Evolutionary conservation across 2,797 vertebrate genomes (phyloP).

Genomic region (Pangasius mekongensis): DNA sequence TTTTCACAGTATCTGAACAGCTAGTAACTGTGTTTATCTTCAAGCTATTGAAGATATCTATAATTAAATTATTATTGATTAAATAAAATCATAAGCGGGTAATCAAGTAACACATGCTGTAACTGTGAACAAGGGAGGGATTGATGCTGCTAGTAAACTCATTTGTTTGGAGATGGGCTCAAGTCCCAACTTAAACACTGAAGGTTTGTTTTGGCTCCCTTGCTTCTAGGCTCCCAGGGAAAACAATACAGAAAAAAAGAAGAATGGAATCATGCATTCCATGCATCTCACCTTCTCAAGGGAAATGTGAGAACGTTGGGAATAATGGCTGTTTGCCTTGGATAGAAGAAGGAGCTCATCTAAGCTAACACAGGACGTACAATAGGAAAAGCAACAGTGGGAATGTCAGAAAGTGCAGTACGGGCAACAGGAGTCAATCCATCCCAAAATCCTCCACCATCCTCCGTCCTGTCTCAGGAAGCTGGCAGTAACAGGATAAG

Average conservation of each 20-base stretch:
- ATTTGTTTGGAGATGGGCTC: slow-evolving; percentile 58
- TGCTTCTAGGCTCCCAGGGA: slow-evolving; percentile 39
- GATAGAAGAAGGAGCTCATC: slow-evolving; percentile 25
- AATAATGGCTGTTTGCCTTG: slow-evolving; percentile 16
- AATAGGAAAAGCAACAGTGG: slow-evolving; percentile 19
- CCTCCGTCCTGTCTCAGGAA: slow-evolving; percentile 49
- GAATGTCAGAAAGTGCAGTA: slow-evolving; percentile 16
- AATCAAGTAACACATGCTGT: background rate
- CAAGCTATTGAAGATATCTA: background rate
- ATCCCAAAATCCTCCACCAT: slow-evolving; percentile 30
- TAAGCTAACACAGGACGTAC: slow-evolving; percentile 4
- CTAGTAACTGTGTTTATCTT: background rate
- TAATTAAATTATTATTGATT: background rate
- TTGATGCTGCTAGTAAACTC: slow-evolving; percentile 61
- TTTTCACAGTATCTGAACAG: background rate
- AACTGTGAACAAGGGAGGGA: slow-evolving; percentile 5
- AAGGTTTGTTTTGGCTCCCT: slow-evolving; percentile 63
- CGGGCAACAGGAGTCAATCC: slow-evolving; percentile 45
- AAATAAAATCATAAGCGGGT: background rate
- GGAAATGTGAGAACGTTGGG: slow-evolving; percentile 50
- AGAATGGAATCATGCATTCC: background rate
- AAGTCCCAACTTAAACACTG: slow-evolving; percentile 53
- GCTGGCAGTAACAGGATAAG: slow-evolving; percentile 56
- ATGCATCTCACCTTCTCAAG: slow-evolving; percentile 30
- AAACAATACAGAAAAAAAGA: slow-evolving; percentile 18